Percentiles rank a stretch among this genome's conserved stretches.
phyloP scores from a whole-genome alignment of 2,113 vertebrate genomes.

The Coptodon bakossiorum region DNA sequence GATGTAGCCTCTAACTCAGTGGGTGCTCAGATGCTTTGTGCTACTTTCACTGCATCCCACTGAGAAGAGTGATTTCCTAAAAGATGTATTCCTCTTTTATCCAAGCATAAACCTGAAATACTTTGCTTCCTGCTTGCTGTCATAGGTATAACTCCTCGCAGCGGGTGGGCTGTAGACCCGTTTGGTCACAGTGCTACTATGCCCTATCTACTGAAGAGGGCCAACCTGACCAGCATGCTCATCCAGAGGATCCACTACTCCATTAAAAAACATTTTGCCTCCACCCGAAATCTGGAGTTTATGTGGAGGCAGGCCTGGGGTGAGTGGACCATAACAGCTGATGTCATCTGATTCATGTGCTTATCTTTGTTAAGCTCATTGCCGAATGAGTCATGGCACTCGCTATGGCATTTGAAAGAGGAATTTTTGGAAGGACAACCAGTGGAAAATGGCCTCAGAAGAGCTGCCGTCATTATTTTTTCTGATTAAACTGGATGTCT shows the following conservation, averaged over 20 bases:
- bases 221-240: slow-evolving; percentile 95
- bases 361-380: slow-evolving; percentile 19
- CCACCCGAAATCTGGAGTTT: slow-evolving; percentile 90
- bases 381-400: slow-evolving; percentile 17
- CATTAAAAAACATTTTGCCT: slow-evolving; percentile 94
- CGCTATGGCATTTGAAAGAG: background rate
- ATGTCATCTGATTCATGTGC: slow-evolving; percentile 1
- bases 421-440: background rate
- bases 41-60: slow-evolving; percentile 78
- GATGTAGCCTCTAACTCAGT: slow-evolving; percentile 59
- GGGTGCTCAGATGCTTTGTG: slow-evolving; percentile 78
- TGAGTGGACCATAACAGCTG: slow-evolving; percentile 54
- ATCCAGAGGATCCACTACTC: slow-evolving; percentile 95
- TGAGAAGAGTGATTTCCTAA: slow-evolving; percentile 60
- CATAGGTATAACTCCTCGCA: slow-evolving; percentile 80
- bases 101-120: background rate
- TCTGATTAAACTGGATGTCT: background rate
- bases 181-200: slow-evolving; percentile 96
- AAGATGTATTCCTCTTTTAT: background rate
- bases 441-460: background rate
- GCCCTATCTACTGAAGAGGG: slow-evolving; percentile 87
- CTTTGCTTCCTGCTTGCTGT: background rate
- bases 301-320: slow-evolving; percentile 99
- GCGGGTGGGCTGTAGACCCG: slow-evolving; percentile 93
- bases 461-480: background rate